A percentile compares a stretch with the other conserved stretches of the same genome.
These are phyloP conservation scores for Trinectes maculatus DNA, from an alignment of 2,113 vertebrate species.

Conservation along the genomic window DNA sequence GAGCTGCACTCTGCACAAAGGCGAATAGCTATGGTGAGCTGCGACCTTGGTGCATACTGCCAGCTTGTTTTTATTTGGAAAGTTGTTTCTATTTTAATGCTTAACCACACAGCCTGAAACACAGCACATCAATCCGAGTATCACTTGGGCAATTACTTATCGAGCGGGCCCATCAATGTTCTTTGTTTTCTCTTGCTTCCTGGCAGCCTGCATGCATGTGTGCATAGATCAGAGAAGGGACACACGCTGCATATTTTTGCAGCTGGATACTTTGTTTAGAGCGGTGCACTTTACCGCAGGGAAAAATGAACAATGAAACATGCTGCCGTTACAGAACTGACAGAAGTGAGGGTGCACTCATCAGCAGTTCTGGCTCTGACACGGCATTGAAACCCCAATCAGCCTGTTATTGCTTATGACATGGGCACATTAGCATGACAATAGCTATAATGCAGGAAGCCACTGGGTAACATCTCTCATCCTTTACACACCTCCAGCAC, in stretches of 20 bases:
- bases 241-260: neutral
- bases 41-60: neutral
- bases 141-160: constrained; percentile 53
- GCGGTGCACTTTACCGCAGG: constrained; percentile 13
- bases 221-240: neutral
- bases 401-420: constrained; percentile 37
- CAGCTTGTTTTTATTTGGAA: constrained; percentile 11
- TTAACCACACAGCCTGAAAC: constrained; percentile 15
- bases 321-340: constrained; percentile 32
- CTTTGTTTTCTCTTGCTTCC: constrained; percentile 39
- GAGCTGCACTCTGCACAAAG: neutral
- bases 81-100: constrained; percentile 8
- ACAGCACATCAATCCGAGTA: constrained; percentile 28
- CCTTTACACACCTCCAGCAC: constrained; percentile 46
- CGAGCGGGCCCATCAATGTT: constrained; percentile 38
- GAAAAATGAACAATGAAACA: constrained; percentile 2
- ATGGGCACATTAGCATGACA: constrained; percentile 55
- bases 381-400: constrained; percentile 36
- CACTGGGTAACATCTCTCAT: constrained; percentile 49
- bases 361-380: constrained; percentile 28
- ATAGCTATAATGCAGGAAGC: constrained; percentile 42
- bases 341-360: constrained; percentile 22
- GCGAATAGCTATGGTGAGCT: neutral
- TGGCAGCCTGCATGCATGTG: constrained; percentile 30
- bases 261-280: constrained; percentile 4